Percentiles rank a stretch among this genome's conserved stretches.
phyloP scores from a whole-genome alignment of 2,888 invertebrate species.

The Theretra japonica region DNA sequence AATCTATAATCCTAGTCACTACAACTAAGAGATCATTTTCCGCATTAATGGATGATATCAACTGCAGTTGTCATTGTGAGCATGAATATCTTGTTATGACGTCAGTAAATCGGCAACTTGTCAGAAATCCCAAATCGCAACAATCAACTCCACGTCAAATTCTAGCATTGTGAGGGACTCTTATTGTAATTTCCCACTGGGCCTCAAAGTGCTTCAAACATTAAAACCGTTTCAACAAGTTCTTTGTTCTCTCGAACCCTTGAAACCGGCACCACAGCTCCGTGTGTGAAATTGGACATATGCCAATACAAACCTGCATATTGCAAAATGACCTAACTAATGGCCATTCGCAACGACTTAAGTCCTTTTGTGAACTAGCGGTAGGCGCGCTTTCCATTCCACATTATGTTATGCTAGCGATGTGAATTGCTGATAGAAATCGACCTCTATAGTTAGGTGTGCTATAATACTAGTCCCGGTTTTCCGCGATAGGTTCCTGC shows the following conservation, averaged over 20 bases:
- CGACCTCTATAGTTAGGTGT: not conserved
- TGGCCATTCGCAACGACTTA: conserved; percentile 37
- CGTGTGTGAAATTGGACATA: conserved; percentile 44
- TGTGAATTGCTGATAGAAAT: conserved; percentile 25
- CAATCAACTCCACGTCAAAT: not conserved
- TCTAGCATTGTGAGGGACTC: not conserved
- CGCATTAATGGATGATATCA: too few relatives aligned
- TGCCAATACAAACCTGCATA: conserved; percentile 40
- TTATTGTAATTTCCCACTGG: conserved; percentile 31
- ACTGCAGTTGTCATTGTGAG: too few relatives aligned
- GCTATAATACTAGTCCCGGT: not conserved
- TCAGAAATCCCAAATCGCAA: too few relatives aligned
- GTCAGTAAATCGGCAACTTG: too few relatives aligned
- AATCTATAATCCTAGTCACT: too few relatives aligned
- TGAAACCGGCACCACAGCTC: conserved; percentile 36
- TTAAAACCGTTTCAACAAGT: conserved; percentile 46
- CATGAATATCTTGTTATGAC: too few relatives aligned
- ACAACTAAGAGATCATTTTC: too few relatives aligned
- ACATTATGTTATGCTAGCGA: conserved; percentile 7
- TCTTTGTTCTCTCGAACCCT: conserved; percentile 60
- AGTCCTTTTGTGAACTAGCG: conserved; percentile 39
- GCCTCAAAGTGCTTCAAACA: conserved; percentile 42
- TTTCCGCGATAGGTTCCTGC: not conserved
- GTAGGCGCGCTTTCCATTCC: conserved; percentile 38
- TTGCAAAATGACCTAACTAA: conserved; percentile 39